Percentiles rank a stretch among this genome's conserved stretches.
Evolutionary conservation across 2,113 vertebrate species (phyloP).

Genomic region (Hippoglossus stenolepis): DNA sequence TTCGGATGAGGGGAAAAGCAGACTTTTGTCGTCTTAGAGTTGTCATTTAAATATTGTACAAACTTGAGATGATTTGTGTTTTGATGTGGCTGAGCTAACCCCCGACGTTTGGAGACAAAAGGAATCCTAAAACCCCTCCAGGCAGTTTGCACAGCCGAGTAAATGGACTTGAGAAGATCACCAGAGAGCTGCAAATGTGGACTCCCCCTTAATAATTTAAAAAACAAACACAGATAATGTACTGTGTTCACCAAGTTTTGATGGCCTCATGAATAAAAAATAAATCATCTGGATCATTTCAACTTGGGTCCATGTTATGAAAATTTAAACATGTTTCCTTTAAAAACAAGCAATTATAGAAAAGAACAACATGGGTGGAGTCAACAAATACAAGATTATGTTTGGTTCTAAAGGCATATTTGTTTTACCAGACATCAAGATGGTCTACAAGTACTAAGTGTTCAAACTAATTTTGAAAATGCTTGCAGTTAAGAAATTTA

Average conservation of each 20-base stretch:
- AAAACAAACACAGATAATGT: slow-evolving; percentile 70
- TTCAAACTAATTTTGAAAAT: too few species aligned
- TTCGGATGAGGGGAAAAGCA: background rate
- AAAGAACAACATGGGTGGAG: background rate
- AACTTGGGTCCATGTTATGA: slow-evolving; percentile 51
- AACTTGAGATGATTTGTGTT: slow-evolving; percentile 36
- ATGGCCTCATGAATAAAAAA: slow-evolving; percentile 72
- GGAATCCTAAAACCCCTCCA: slow-evolving; percentile 18
- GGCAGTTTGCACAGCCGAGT: slow-evolving; percentile 27
- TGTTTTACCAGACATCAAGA: background rate
- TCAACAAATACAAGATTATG: slow-evolving; percentile 3
- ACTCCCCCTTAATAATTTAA: slow-evolving; percentile 70
- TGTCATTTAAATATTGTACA: slow-evolving; percentile 1
- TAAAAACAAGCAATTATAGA: slow-evolving; percentile 44
- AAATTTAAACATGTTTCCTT: slow-evolving; percentile 59
- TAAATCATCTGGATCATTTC: slow-evolving; percentile 56
- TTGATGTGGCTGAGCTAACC: slow-evolving; percentile 23
- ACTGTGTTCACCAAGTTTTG: slow-evolving; percentile 63
- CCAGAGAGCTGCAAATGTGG: slow-evolving; percentile 34
- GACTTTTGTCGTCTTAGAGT: background rate
- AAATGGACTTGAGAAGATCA: slow-evolving; percentile 40
- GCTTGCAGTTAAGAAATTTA: too few species aligned
- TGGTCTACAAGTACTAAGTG: background rate
- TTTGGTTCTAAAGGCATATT: slow-evolving; percentile 1
- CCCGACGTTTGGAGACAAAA: slow-evolving; percentile 18